Base-by-base conservation (phyloP, 1,140 invertebrate species). In the Apocrypta bakeri region DNA sequence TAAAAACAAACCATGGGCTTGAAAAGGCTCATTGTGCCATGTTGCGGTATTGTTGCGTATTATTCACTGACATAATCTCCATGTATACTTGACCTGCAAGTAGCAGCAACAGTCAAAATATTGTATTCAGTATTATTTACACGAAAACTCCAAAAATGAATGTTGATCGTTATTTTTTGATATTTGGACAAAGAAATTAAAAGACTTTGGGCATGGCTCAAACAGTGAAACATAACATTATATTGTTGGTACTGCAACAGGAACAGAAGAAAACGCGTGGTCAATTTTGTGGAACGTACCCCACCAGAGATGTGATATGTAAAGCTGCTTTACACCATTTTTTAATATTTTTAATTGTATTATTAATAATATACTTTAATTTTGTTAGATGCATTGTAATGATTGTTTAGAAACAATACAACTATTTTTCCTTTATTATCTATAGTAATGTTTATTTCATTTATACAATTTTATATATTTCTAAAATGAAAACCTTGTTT, bases 1-100 rank as follows among this genome's bases (percentile, higher is more conserved):
- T 88, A 93, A 94, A 86, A 94, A 93, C 89, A 93, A 93, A 84
- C 90, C 89, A 4, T 92, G 91, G 91, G 91, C 91, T 90, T 92
- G 79, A 88, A 27, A 61, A 14, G 17, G n/a, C 37, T 9, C 29
- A 3, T 56, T 12, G 8, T 48, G 27, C 27, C 24, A 27, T 79
- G 63, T 79, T 79, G 56, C 42, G 29, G 63, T 83, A 83, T 42
- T 48, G 29, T 61, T 31, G 61, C 27, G 66, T 29, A 42, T 48
- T 40, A 71, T 25, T 76, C 33, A 81, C 42, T 82, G 75, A 79
- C 25, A 64, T 64, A 27, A n/a, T 79, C 42, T 79, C 21, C 29
- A 84, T 74, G 48, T 63, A 24, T 61, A 37, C 27, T 69, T 3
- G 27, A 78, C 27, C 63, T 72, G 37, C 40, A 71, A 24, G n/a